Conservation (phyloP, 2,888 invertebrate species). For the Bimastos eiseni region DNA sequence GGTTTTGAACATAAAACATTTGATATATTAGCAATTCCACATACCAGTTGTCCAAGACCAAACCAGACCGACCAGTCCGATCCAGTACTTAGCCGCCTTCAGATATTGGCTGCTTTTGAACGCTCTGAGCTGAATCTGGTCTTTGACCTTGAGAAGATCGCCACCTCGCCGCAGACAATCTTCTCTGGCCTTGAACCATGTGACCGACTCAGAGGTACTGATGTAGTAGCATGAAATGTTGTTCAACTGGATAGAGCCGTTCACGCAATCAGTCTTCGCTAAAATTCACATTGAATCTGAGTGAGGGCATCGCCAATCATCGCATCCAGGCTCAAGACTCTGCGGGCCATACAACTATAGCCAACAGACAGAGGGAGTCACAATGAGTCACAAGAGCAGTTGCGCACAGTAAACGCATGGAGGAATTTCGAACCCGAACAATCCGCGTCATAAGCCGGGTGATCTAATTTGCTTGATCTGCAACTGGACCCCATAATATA, state of each 20-base stretch:
- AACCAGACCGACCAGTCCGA: conserved; percentile 26
- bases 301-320: neutral
- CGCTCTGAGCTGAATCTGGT: neutral
- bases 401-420: too few species aligned
- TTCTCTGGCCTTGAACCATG: conserved; percentile 32
- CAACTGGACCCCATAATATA: too few species aligned
- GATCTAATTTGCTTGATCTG: too few species aligned
- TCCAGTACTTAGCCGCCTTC: conserved; percentile 22
- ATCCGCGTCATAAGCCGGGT: too few species aligned
- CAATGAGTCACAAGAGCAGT: too few species aligned
- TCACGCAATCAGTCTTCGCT: neutral
- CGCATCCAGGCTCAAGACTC: neutral
- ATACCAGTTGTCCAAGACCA: conserved; percentile 31
- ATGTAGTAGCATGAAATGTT: conserved; percentile 30
- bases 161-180: conserved; percentile 31
- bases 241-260: neutral
- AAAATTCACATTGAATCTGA: neutral
- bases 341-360: neutral
- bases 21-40: neutral
- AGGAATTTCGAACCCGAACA: too few species aligned
- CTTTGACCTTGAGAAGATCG: conserved; percentile 32
- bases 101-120: neutral
- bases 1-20: neutral
- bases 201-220: conserved; percentile 20
- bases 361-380: too few species aligned